phyloP scores from a whole-genome alignment of 2,888 invertebrate genomes.

The Rhamnusium bicolor region DNA sequence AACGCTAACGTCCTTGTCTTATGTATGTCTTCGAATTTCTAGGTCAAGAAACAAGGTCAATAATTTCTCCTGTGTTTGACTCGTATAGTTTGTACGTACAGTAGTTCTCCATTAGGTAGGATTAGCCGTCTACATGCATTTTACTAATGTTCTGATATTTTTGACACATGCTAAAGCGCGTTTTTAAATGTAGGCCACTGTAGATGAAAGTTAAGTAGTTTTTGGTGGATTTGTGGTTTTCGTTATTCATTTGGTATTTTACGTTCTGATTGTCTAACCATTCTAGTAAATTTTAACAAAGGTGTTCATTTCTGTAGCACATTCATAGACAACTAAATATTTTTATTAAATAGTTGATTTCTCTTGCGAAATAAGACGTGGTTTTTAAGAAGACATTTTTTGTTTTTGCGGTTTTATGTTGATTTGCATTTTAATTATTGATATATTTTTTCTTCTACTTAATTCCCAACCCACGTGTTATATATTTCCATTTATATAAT shows the following conservation, averaged over 20 bases:
- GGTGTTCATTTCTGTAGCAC: conserved; percentile 30
- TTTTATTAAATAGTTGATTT: conserved; percentile 5
- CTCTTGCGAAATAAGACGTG: conserved; percentile 12
- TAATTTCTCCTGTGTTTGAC: conserved; percentile 69
- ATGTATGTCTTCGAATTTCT: conserved; percentile 71
- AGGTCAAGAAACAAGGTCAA: conserved; percentile 73
- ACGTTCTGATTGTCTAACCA: conserved; percentile 60
- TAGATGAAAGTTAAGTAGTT: conserved; percentile 61
- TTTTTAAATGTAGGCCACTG: conserved; percentile 58
- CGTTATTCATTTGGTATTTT: conserved; percentile 54
- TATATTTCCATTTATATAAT: not conserved
- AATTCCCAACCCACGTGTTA: not conserved
- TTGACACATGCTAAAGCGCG: conserved; percentile 51
- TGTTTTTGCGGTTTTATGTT: not conserved
- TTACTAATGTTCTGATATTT: conserved; percentile 58
- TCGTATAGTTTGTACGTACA: conserved; percentile 53
- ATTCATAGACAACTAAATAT: conserved; percentile 18
- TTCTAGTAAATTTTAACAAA: conserved; percentile 40
- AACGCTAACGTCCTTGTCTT: conserved; percentile 65
- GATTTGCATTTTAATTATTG: conserved; percentile 10
- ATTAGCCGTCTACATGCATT: conserved; percentile 49
- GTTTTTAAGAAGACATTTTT: not conserved
- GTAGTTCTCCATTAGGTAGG: conserved; percentile 61
- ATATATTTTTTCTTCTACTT: conserved; percentile 1
- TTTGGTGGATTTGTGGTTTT: conserved; percentile 58